Evolutionary conservation across 2,888 invertebrate genomes (phyloP).

Genomic region (Bugulina stolonifera): DNA sequence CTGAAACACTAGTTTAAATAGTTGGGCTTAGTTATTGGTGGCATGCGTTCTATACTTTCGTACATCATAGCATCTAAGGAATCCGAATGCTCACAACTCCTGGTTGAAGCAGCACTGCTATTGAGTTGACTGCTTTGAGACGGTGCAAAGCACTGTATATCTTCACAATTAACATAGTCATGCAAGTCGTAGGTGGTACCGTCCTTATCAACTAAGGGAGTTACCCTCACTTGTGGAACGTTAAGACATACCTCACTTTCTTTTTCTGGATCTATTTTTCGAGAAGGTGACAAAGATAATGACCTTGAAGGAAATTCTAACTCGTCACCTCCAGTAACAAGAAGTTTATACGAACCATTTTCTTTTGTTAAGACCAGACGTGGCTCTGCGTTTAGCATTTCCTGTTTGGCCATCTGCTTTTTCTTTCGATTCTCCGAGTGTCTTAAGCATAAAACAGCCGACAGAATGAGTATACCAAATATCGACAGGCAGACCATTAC

Average conservation of each 20-base stretch:
- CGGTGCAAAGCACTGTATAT: not conserved
- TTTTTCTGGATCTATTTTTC: not conserved
- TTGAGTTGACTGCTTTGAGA: not conserved
- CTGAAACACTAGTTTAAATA: not conserved
- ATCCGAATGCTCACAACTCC: not conserved
- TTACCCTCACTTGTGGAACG: not conserved
- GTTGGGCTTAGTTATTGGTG: not conserved
- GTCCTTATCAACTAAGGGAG: not conserved
- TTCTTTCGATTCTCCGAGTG: not conserved
- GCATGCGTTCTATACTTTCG: constrained; percentile 1
- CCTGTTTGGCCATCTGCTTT: not conserved
- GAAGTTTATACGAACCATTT: constrained; percentile 12
- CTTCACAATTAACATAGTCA: constrained; percentile 24
- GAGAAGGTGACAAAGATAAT: not conserved
- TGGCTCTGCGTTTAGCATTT: not conserved
- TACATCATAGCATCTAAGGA: not conserved
- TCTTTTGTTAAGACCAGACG: not conserved
- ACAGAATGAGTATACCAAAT: not conserved
- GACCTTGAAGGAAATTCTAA: not conserved
- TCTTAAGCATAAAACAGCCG: not conserved
- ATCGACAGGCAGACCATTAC: not conserved
- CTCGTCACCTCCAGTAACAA: not conserved
- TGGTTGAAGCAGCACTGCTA: not conserved
- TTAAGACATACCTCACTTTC: not conserved
- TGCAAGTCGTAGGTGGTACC: not conserved